phyloP scores from a whole-genome alignment of 2,888 invertebrate species.

The Leucophora obtusa region DNA sequence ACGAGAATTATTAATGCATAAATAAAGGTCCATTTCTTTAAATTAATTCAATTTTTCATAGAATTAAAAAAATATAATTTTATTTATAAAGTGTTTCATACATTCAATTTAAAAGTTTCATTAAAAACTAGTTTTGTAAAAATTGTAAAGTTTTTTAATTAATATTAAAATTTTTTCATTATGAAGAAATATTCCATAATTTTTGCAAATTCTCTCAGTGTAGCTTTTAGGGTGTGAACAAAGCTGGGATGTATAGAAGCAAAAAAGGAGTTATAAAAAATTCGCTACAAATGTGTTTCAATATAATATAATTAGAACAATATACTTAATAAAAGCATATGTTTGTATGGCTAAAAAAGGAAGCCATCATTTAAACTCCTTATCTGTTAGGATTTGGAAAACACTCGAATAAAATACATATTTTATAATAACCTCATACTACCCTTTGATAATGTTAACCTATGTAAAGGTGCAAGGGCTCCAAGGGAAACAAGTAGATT shows the following conservation, averaged over 20 bases:
- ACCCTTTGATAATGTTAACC: background rate
- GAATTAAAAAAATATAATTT: too few relatives aligned
- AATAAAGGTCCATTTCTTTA: too few relatives aligned
- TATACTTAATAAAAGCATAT: conserved; percentile 24
- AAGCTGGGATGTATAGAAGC: background rate
- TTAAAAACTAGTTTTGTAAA: too few relatives aligned
- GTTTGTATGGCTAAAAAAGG: background rate
- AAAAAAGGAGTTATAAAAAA: background rate
- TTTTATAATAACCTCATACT: background rate
- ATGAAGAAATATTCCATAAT: too few relatives aligned
- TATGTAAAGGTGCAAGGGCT: too few relatives aligned
- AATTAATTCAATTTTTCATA: too few relatives aligned
- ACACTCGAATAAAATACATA: background rate
- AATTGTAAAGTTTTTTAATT: too few relatives aligned
- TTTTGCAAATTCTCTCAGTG: background rate
- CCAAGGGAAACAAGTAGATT: too few relatives aligned
- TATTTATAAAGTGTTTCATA: too few relatives aligned
- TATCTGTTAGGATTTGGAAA: background rate
- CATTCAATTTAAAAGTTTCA: too few relatives aligned
- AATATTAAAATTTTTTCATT: too few relatives aligned
- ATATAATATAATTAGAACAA: conserved; percentile 11
- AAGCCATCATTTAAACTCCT: background rate
- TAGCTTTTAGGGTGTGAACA: background rate
- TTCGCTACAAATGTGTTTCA: conserved; percentile 26
- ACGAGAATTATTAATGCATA: too few relatives aligned